These are phyloP conservation scores for Temnothorax nylanderi DNA, from an alignment of 1,140 invertebrate genomes.

Conservation along the genomic window DNA sequence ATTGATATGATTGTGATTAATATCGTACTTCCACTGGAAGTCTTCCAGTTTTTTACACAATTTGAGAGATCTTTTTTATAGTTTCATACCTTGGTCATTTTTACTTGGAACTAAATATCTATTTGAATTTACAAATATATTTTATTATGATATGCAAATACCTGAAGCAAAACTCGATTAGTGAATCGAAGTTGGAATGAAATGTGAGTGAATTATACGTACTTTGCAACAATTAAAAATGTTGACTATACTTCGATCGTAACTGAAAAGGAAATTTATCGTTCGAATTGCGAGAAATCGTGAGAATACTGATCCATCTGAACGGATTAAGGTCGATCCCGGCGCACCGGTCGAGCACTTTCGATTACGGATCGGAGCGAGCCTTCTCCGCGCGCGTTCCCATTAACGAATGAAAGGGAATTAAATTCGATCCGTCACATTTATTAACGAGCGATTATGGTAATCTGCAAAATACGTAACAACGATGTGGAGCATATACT, in stretches of 20 bases:
- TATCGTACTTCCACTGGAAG: background rate
- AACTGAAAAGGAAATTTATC: background rate
- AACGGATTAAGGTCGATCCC: conserved; percentile 28
- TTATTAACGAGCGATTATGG: conserved; percentile 66
- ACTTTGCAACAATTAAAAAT: background rate
- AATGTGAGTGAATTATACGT: background rate
- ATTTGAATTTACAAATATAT: background rate
- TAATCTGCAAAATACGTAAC: conserved; percentile 66
- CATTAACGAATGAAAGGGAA: conserved; percentile 25
- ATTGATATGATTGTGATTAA: background rate
- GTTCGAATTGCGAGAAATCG: background rate
- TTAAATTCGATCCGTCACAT: conserved; percentile 60
- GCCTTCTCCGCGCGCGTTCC: background rate
- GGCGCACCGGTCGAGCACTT: background rate
- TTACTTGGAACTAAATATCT: background rate
- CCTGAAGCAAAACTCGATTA: background rate
- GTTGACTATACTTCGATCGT: background rate
- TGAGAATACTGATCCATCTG: background rate
- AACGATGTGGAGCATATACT: conserved; percentile 29
- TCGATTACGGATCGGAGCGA: conserved; percentile 17
- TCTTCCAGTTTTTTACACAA: background rate
- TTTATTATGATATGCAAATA: background rate
- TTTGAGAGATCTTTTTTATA: background rate
- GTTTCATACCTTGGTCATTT: background rate
- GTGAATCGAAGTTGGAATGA: background rate